Base-by-base conservation (phyloP, 2,113 vertebrate species). In the Pollachius pollachius region DNA sequence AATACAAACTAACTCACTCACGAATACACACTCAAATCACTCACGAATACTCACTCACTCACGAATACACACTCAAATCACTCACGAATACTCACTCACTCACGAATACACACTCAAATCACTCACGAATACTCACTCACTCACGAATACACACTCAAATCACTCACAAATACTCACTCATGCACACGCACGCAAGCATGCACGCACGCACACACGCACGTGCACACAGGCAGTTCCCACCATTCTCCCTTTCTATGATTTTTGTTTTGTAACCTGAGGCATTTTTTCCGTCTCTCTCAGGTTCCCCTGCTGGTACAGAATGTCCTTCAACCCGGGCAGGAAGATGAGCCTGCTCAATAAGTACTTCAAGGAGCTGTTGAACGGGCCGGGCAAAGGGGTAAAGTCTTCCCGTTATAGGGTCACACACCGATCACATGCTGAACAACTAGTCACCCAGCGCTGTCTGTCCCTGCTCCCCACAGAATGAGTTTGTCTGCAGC, bases 401-500 rank as follows among this genome's bases (percentile, higher is more conserved):
- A 56, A 90, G 37, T 56, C 13, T 57, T 57, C 2, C 54, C 15
- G 3, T 57, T 57, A 17, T 57, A 57, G 4, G 1, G 5, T 57
- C 41, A 12, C 23, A 15, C 25, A 30, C 16, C 5, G 18, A 69
- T 52, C 17, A 15, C 5, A 25, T 25, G 58, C 21, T 60, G 21
- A 58, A 6, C 17, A 13, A 17, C 30, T 11, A 9, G 7, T 13
- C 41, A 12, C 41, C 12, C 41, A 9, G 12, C 41, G 41, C 41
- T 48, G 41, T 48, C 60, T 12, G 9, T 19, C 73, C 21, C 16
- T 76, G 52, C 21, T 66, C 25, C 64, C 70, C 86, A 60, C 90
- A 96, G 95, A 94, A 94, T 86, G 93, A 96, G 65, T 92, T 75
- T 75, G 90, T 95, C 15, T 92, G 94, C 75, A 86, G 79, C 25